These are phyloP conservation scores for Glyphotaelius pellucidus DNA, from an alignment of 2,888 invertebrate species.

Conservation along the genomic window DNA sequence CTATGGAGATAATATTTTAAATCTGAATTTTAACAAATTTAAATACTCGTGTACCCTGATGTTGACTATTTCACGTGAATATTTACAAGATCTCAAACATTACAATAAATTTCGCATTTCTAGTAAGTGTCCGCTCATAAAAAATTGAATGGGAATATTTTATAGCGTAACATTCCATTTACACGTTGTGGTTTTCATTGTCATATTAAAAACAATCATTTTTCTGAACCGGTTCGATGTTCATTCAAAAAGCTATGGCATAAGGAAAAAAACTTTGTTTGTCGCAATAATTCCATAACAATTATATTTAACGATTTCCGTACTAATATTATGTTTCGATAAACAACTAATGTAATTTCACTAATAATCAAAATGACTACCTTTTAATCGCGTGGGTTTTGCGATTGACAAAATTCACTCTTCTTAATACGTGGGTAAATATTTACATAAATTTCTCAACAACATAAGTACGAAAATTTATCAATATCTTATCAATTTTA, in stretches of 20 bases:
- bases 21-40: not conserved
- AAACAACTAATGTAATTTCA: not conserved
- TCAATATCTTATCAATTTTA: not conserved
- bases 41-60: not conserved
- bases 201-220: not conserved
- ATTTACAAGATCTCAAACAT: constrained; percentile 21
- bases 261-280: not conserved
- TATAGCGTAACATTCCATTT: not conserved
- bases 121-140: not conserved
- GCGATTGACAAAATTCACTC: not conserved
- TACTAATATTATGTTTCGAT: not conserved
- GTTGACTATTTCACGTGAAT: not conserved
- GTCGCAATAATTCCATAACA: not conserved
- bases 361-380: not conserved
- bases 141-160: not conserved
- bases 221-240: not conserved
- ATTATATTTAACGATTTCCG: not conserved
- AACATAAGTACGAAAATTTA: not conserved
- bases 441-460: not conserved
- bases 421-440: not conserved
- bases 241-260: not conserved
- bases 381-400: not conserved
- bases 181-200: constrained; percentile 21
- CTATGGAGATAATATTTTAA: not conserved
- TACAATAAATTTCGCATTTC: constrained; percentile 32